Conservation (phyloP, 2,113 vertebrate genomes). For the Salminus brasiliensis region DNA sequence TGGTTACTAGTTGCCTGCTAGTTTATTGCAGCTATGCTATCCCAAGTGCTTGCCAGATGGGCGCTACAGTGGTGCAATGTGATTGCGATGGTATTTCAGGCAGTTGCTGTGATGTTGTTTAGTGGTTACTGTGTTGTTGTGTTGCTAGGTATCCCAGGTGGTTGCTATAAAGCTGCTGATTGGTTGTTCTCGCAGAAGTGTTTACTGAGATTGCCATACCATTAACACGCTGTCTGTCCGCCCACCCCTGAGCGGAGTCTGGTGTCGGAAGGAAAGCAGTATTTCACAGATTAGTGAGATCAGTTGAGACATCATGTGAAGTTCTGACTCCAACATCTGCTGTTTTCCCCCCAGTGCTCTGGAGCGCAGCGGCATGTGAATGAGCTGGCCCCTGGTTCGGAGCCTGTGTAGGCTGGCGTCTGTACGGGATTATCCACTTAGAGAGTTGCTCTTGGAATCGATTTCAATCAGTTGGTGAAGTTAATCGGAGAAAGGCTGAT, state of each 20-base stretch:
- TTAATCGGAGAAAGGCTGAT: slow-evolving; percentile 51
- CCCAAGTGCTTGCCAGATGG: too few relatives aligned
- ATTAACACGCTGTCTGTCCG: too few relatives aligned
- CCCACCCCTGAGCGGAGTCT: neutral
- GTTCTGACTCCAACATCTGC: slow-evolving; percentile 21
- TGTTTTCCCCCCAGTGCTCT: neutral
- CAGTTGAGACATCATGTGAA: slow-evolving; percentile 29
- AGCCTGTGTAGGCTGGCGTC: slow-evolving; percentile 22
- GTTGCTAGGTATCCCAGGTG: too few relatives aligned
- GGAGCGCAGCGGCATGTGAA: neutral
- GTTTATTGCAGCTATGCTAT: too few relatives aligned
- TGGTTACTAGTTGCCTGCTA: too few relatives aligned
- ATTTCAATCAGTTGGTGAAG: slow-evolving; percentile 48
- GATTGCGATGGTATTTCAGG: too few relatives aligned
- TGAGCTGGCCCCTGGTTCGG: slow-evolving; percentile 25
- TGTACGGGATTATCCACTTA: slow-evolving; percentile 48
- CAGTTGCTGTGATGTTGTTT: too few relatives aligned
- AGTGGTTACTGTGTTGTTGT: too few relatives aligned
- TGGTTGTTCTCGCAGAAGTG: too few relatives aligned
- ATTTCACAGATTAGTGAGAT: slow-evolving; percentile 17
- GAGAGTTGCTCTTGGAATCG: slow-evolving; percentile 39
- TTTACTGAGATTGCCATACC: too few relatives aligned
- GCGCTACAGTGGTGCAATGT: too few relatives aligned
- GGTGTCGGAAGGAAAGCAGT: neutral
- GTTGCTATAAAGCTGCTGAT: too few relatives aligned